Conservation (phyloP, 2,797 vertebrate genomes). For the Clarias laeviceps region DNA sequence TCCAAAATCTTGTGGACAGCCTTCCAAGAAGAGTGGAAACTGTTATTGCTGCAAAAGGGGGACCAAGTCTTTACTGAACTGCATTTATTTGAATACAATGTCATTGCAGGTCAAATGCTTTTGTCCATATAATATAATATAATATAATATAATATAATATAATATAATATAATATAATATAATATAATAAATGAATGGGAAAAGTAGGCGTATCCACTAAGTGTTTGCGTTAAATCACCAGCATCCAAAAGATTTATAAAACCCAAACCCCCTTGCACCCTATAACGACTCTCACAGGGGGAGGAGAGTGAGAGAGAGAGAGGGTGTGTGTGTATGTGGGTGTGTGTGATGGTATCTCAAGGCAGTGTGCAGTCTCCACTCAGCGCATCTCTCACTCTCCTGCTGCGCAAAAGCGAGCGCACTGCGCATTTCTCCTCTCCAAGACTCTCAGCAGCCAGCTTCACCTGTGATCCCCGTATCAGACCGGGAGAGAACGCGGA, state of each 20-base stretch:
- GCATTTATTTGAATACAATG: too few species aligned
- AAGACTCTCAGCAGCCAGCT: neutral
- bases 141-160: too few species aligned
- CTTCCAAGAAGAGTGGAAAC: too few species aligned
- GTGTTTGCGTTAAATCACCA: slow-evolving; percentile 64
- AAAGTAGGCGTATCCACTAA: neutral
- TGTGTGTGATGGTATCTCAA: slow-evolving; percentile 44
- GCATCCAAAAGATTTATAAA: slow-evolving; percentile 69
- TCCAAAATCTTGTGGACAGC: too few species aligned
- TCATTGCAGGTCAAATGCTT: too few species aligned
- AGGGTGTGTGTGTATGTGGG: neutral
- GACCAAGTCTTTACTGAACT: too few species aligned
- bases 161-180: neutral
- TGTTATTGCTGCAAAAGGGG: too few species aligned
- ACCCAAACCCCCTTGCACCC: slow-evolving; percentile 69
- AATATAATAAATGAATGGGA: neutral
- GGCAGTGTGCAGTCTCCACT: slow-evolving; percentile 44
- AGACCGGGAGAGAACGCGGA: neutral
- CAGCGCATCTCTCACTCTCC: slow-evolving; percentile 18
- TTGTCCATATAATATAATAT: too few species aligned
- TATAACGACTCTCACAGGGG: slow-evolving; percentile 71
- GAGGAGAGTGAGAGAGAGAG: slow-evolving; percentile 62
- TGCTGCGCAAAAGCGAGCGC: slow-evolving; percentile 11
- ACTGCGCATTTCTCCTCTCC: slow-evolving; percentile 4
- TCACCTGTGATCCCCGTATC: neutral